Percentiles rank a stretch among this genome's conserved stretches.
Evolutionary conservation across 2,888 invertebrate species (phyloP).

Genomic region (Drosophila yooni): DNA sequence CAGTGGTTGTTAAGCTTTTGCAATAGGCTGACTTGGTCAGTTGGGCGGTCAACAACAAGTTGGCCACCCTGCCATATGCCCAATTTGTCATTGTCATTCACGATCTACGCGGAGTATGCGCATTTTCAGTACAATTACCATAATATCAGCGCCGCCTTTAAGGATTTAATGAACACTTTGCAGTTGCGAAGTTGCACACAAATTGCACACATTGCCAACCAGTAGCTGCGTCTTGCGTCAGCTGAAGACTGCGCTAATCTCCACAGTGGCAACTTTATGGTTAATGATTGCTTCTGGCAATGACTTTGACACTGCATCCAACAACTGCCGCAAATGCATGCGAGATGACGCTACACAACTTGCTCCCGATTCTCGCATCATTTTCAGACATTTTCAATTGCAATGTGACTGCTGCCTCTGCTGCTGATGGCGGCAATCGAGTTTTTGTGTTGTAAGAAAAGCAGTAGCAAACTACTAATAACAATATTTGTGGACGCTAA

Average conservation of each 20-base stretch:
- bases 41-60: not conserved
- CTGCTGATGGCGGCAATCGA: constrained; percentile 12
- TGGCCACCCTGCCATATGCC: constrained; percentile 3
- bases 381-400: constrained; percentile 42
- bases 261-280: constrained; percentile 27
- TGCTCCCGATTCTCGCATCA: constrained; percentile 23
- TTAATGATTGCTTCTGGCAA: constrained; percentile 41
- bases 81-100: constrained; percentile 56
- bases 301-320: constrained; percentile 35
- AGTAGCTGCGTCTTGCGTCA: constrained; percentile 8
- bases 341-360: constrained; percentile 31
- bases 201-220: constrained; percentile 14
- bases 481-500: not conserved
- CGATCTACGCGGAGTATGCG: constrained; percentile 40
- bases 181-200: constrained; percentile 4
- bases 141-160: constrained; percentile 55
- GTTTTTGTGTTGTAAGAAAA: constrained; percentile 3
- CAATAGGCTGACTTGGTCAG: constrained; percentile 19
- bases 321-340: constrained; percentile 29
- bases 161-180: constrained; percentile 48
- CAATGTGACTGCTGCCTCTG: constrained; percentile 9
- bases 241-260: constrained; percentile 13
- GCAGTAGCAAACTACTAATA: constrained; percentile 23
- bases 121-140: constrained; percentile 55
- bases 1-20: constrained; percentile 2